phyloP scores from a whole-genome alignment of 2,888 invertebrate genomes.

The Drosophila prostipennis region DNA sequence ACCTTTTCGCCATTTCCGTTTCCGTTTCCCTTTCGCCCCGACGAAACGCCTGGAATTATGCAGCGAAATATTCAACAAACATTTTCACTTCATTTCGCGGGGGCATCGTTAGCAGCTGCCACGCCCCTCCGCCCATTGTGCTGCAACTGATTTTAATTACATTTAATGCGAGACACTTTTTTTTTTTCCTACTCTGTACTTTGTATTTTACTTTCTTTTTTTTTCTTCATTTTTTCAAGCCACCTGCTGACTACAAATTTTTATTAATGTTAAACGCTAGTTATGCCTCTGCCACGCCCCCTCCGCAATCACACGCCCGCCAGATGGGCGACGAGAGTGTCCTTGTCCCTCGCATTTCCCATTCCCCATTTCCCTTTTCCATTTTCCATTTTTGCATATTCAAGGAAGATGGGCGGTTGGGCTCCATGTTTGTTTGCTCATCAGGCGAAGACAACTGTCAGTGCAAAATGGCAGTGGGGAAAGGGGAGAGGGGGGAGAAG shows the following conservation, averaged over 20 bases:
- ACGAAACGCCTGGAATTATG: conserved; percentile 35
- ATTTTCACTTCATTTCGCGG: conserved; percentile 54
- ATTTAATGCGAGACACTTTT: conserved; percentile 49
- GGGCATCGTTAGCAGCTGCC: conserved; percentile 35
- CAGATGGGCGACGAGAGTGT: conserved; percentile 9
- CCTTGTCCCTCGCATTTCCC: neutral
- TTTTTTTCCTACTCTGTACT: conserved; percentile 2
- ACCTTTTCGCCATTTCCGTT: conserved; percentile 22
- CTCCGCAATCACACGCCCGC: neutral
- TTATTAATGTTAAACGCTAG: conserved; percentile 57
- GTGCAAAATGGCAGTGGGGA: neutral
- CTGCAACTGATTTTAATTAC: conserved; percentile 56
- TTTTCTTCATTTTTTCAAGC: neutral
- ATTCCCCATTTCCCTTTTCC: conserved; percentile 12
- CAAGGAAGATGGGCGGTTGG: conserved; percentile 25
- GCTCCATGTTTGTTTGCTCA: conserved; percentile 41
- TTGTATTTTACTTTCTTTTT: neutral
- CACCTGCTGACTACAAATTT: conserved; percentile 54
- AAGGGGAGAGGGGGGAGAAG: too few relatives aligned
- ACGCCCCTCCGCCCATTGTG: conserved; percentile 8
- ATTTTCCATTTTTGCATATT: conserved; percentile 46
- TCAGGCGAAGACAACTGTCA: conserved; percentile 40
- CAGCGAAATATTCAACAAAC: conserved; percentile 48
- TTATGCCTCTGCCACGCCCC: conserved; percentile 41
- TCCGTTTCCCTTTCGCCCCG: neutral